Evolutionary conservation across 2,888 invertebrate species (phyloP).

Genomic region (Nomada fucata): DNA sequence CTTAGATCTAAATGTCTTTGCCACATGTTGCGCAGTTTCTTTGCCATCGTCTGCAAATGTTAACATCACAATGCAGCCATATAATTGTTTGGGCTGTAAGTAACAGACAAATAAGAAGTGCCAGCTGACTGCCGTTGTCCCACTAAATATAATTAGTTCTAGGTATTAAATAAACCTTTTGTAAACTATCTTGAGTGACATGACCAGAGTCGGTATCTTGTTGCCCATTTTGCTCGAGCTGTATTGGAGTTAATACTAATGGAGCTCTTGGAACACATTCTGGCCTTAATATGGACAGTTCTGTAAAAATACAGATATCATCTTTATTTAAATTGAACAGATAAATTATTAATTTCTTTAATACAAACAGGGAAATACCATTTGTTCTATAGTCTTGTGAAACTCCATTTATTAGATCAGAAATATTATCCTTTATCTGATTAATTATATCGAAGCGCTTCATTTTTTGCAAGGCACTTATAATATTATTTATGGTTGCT

Average conservation of each 20-base stretch:
- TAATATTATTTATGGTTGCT: constrained; percentile 86
- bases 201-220: background rate
- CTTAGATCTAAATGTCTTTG: constrained; percentile 83
- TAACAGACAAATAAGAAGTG: background rate
- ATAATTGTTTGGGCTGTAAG: constrained; percentile 61
- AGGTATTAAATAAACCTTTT: constrained; percentile 46
- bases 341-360: background rate
- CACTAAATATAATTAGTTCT: background rate
- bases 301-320: constrained; percentile 24
- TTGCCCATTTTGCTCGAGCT: constrained; percentile 10
- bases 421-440: constrained; percentile 84
- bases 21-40: constrained; percentile 84
- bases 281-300: constrained; percentile 61
- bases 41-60: constrained; percentile 86
- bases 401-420: constrained; percentile 50
- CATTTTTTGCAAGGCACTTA: constrained; percentile 85
- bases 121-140: background rate
- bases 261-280: constrained; percentile 72
- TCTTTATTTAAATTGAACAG: background rate
- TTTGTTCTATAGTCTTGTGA: constrained; percentile 7
- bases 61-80: constrained; percentile 83
- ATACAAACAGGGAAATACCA: constrained; percentile 31
- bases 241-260: constrained; percentile 69
- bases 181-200: constrained; percentile 23
- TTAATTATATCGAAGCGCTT: constrained; percentile 86